Evolutionary conservation across 1,140 invertebrate species (phyloP).

Genomic region (Melanaphis sacchari): DNA sequence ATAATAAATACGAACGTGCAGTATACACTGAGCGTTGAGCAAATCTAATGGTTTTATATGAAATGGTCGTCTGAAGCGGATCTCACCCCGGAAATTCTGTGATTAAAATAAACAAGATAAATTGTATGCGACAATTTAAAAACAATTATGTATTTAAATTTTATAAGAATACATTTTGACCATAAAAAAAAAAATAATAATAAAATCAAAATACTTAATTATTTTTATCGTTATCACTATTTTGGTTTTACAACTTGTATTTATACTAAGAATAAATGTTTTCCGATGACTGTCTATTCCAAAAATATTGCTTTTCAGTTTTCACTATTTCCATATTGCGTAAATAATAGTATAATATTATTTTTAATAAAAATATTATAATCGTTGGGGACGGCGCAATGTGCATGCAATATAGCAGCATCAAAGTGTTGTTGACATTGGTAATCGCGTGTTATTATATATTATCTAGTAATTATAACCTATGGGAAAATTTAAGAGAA

Average conservation of each 20-base stretch:
- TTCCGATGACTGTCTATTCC: background rate
- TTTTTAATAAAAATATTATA: background rate
- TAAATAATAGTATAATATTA: background rate
- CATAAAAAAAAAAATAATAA: background rate
- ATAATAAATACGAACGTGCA: too few species aligned
- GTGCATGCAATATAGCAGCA: conserved; percentile 34
- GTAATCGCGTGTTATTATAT: conserved; percentile 1
- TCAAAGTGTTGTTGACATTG: conserved; percentile 2
- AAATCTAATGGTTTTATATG: too few species aligned
- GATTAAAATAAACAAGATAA: background rate
- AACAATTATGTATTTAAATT: background rate
- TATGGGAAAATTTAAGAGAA: conserved; percentile 31
- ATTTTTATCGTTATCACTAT: background rate
- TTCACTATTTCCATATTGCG: background rate
- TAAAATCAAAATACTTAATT: too few species aligned
- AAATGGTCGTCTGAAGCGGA: too few species aligned
- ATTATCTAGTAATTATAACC: background rate
- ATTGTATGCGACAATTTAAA: background rate
- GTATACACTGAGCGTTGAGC: too few species aligned
- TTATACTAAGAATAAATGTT: background rate
- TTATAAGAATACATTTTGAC: background rate
- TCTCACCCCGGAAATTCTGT: background rate
- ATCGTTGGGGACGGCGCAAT: background rate
- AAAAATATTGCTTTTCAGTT: background rate
- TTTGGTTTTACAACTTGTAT: background rate